Conservation (phyloP, 2,888 invertebrate genomes). For the Nysson spinosus region DNA sequence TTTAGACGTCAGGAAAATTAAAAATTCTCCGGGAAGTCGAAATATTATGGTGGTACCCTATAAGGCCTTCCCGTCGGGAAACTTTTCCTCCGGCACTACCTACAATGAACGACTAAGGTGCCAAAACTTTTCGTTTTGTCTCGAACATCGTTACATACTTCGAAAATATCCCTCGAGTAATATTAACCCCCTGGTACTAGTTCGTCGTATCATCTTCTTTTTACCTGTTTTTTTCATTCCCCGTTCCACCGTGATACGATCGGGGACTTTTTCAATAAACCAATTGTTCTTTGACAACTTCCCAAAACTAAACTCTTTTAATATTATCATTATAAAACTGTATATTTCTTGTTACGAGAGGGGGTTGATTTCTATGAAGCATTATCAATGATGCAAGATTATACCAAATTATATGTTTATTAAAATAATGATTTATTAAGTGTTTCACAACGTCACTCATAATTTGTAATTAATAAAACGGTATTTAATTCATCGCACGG, state of each 20-base stretch:
- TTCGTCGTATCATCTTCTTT: slow-evolving; percentile 11
- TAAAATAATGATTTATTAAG: too few relatives aligned
- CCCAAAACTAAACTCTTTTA: too few relatives aligned
- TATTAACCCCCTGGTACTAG: slow-evolving; percentile 38
- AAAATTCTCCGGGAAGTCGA: slow-evolving; percentile 7
- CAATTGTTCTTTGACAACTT: too few relatives aligned
- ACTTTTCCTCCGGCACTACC: slow-evolving; percentile 4
- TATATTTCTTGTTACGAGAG: too few relatives aligned
- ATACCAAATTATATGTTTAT: too few relatives aligned
- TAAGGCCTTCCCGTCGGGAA: not conserved
- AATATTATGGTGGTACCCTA: not conserved
- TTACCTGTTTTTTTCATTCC: not conserved
- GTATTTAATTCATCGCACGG: slow-evolving; percentile 37
- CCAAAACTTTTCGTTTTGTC: slow-evolving; percentile 37
- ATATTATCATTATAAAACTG: too few relatives aligned
- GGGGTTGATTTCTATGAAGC: too few relatives aligned
- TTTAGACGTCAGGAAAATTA: slow-evolving; percentile 2
- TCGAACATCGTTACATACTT: slow-evolving; percentile 42
- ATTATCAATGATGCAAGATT: too few relatives aligned
- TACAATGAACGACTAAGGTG: slow-evolving; percentile 29
- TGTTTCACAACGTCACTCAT: too few relatives aligned
- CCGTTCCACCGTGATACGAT: not conserved
- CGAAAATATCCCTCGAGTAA: slow-evolving; percentile 34
- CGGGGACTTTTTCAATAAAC: too few relatives aligned
- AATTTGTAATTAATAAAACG: too few relatives aligned